phyloP scores from a whole-genome alignment of 2,113 vertebrate species.

The Piprites chloris region DNA sequence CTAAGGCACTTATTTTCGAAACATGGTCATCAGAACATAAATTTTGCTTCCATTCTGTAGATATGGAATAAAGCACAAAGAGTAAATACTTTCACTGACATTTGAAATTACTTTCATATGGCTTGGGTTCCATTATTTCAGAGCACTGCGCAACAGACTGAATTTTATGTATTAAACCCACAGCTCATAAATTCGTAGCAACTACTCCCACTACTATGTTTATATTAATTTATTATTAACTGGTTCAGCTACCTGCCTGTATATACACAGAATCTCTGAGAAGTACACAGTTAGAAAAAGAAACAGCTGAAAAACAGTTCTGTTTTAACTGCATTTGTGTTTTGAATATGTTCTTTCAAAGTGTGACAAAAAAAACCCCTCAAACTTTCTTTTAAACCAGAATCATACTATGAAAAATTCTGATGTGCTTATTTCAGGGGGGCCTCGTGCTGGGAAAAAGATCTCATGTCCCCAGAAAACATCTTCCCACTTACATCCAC shows the following conservation, averaged over 20 bases:
- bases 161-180: neutral
- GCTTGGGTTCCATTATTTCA: neutral
- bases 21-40: neutral
- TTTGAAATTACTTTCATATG: neutral
- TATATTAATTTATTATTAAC: neutral
- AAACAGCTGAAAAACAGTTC: neutral
- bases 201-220: neutral
- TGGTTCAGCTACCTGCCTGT: neutral
- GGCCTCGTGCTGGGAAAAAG: neutral
- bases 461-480: neutral
- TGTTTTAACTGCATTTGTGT: neutral
- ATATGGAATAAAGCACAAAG: neutral
- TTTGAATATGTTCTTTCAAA: neutral
- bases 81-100: neutral
- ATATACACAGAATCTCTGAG: neutral
- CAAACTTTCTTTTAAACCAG: neutral
- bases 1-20: neutral
- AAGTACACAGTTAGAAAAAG: neutral
- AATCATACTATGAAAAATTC: neutral
- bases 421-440: neutral
- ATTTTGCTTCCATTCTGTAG: neutral
- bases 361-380: neutral
- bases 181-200: neutral
- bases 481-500: neutral
- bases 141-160: neutral